These are phyloP conservation scores for Syngnathoides biaculeatus DNA, from an alignment of 2,113 vertebrate species.

Conservation along the genomic window DNA sequence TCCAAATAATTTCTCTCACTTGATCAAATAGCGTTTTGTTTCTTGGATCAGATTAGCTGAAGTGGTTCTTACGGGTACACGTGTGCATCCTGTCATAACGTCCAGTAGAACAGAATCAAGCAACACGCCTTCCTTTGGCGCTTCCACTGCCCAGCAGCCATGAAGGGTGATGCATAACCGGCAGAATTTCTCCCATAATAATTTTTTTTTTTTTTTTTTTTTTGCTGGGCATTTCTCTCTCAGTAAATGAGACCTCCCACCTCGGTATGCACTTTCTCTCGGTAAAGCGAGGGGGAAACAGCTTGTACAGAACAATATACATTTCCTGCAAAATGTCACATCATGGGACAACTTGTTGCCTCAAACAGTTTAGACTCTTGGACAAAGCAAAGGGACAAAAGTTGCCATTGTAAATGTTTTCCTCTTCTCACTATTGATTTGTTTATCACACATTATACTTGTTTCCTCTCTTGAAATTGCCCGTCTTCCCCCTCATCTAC, in stretches of 20 bases:
- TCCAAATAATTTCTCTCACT: conserved; percentile 23
- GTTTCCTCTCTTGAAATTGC: conserved; percentile 37
- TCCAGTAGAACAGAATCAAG: conserved; percentile 9
- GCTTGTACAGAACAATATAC: conserved; percentile 67
- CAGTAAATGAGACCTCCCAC: conserved; percentile 16
- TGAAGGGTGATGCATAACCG: conserved; percentile 55
- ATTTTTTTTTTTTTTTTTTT: conserved; percentile 58
- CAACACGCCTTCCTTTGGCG: conserved; percentile 50
- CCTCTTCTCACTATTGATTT: conserved; percentile 32
- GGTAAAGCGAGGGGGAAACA: conserved; percentile 54
- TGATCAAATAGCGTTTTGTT: conserved; percentile 48
- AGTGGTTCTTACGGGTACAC: conserved; percentile 52
- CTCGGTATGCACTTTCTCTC: conserved; percentile 23
- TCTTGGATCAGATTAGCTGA: conserved; percentile 52
- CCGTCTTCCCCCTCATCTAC: conserved; percentile 32
- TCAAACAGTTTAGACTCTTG: conserved; percentile 28
- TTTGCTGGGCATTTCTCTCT: conserved; percentile 53
- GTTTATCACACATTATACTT: conserved; percentile 3
- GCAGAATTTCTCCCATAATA: conserved; percentile 43
- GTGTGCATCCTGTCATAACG: conserved; percentile 34
- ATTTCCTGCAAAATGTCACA: conserved; percentile 61
- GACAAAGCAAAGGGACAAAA: conserved; percentile 16
- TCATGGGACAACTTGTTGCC: conserved; percentile 45
- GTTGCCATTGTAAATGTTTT: conserved; percentile 22
- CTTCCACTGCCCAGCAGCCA: conserved; percentile 32